Percentiles rank a stretch among this genome's conserved stretches.
These are phyloP conservation scores for Papilio machaon DNA, from an alignment of 1,140 invertebrate species.

Conservation along the genomic window DNA sequence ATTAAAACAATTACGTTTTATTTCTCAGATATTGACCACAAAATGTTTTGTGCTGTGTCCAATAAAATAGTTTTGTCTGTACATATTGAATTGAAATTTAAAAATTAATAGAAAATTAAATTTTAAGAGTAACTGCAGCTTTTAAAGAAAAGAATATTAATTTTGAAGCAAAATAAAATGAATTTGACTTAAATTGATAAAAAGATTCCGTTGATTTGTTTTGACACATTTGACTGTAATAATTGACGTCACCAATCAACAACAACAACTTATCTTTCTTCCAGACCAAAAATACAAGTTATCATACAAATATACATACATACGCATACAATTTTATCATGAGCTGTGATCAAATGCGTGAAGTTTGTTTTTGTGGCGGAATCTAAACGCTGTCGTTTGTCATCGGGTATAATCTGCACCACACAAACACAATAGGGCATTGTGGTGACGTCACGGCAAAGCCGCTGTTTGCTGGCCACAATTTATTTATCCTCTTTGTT, in stretches of 20 bases:
- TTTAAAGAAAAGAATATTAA: too few species aligned
- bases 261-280: not conserved
- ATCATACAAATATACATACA: not conserved
- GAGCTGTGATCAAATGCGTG: not conserved
- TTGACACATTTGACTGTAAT: too few species aligned
- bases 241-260: not conserved
- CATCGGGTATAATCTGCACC: not conserved
- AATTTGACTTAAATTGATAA: too few species aligned
- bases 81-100: too few species aligned
- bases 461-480: slow-evolving; percentile 1
- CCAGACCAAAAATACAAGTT: not conserved
- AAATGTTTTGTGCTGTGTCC: too few species aligned
- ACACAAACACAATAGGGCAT: not conserved
- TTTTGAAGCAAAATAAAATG: too few species aligned
- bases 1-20: not conserved
- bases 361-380: not conserved
- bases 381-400: slow-evolving; percentile 17
- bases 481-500: slow-evolving; percentile 21
- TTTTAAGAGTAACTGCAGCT: too few species aligned
- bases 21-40: too few species aligned
- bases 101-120: too few species aligned
- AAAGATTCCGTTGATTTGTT: too few species aligned
- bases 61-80: too few species aligned
- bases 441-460: slow-evolving; percentile 2
- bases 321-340: not conserved